These are phyloP conservation scores for Ameiurus melas DNA, from an alignment of 2,113 vertebrate species.

Conservation along the genomic window DNA sequence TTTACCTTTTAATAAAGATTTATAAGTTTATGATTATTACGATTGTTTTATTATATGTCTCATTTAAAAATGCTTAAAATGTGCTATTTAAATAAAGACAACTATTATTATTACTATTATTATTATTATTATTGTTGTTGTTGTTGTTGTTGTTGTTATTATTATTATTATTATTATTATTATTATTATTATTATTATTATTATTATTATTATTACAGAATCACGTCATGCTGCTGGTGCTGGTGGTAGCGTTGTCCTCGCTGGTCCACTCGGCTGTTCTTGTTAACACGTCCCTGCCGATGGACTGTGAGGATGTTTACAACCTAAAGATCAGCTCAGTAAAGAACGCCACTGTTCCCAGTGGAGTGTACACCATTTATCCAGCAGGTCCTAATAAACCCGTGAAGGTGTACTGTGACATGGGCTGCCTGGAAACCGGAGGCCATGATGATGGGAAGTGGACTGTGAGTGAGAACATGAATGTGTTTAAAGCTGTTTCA, in stretches of 20 bases:
- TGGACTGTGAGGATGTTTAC: conserved; percentile 62
- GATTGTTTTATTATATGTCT: not conserved
- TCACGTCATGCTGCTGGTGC: conserved; percentile 63
- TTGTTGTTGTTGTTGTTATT: conserved; percentile 8
- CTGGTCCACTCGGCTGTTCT: not conserved
- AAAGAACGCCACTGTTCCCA: conserved; percentile 37
- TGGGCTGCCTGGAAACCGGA: conserved; percentile 42
- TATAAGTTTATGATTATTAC: not conserved
- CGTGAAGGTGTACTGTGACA: conserved; percentile 63
- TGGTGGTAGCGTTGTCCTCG: not conserved
- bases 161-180: not conserved
- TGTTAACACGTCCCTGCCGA: not conserved
- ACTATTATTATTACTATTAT: not conserved
- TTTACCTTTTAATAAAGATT: not conserved
- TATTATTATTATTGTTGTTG: conserved; percentile 15
- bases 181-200: not conserved
- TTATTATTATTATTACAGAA: conserved; percentile 42
- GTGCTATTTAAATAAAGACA: not conserved
- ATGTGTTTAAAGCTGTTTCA: not conserved
- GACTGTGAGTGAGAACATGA: conserved; percentile 51
- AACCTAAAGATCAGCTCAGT: not conserved
- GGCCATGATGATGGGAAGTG: conserved; percentile 44
- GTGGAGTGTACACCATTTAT: conserved; percentile 61
- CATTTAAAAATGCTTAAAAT: not conserved
- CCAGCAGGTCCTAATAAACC: conserved; percentile 54